Percentiles rank a stretch among this genome's conserved stretches.
These are phyloP conservation scores for Dysmachus trigonus DNA, from an alignment of 2,888 invertebrate genomes.

Conservation along the genomic window DNA sequence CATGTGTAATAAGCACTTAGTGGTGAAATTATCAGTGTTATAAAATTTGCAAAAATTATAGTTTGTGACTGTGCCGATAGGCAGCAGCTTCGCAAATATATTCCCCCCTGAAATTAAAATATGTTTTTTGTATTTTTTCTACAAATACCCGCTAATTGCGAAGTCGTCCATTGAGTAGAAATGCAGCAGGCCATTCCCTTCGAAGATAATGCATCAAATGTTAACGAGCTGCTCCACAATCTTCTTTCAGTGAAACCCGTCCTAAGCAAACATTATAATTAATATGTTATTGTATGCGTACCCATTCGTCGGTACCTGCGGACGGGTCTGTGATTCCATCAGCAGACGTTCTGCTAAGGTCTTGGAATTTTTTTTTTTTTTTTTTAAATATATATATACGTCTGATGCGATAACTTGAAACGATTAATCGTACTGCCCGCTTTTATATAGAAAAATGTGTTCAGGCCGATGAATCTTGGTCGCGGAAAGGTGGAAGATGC, in stretches of 20 bases:
- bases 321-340: constrained; percentile 26
- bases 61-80: not conserved
- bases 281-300: constrained; percentile 44
- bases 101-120: constrained; percentile 5
- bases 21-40: constrained; percentile 6
- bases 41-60: constrained; percentile 34
- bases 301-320: constrained; percentile 17
- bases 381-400: no score
- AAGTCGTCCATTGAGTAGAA: constrained; percentile 17
- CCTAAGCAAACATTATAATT: constrained; percentile 49
- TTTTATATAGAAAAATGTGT: not conserved
- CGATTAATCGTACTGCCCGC: constrained; percentile 47
- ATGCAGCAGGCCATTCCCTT: not conserved
- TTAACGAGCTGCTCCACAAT: constrained; percentile 38
- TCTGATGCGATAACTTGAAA: constrained; percentile 46
- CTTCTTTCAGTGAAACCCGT: constrained; percentile 42
- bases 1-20: not conserved
- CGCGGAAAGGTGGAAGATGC: constrained; percentile 26
- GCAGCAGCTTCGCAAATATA: constrained; percentile 1
- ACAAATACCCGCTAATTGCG: constrained; percentile 28
- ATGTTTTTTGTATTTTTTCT: not conserved
- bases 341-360: constrained; percentile 2
- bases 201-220: constrained; percentile 34
- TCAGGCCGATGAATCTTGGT: not conserved
- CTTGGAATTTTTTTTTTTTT: constrained; percentile 26